Evolutionary conservation across 1,140 invertebrate genomes (phyloP), one percentile per base, ranked within the genome.

Genomic region (Aphaenogaster ashmeadi): DNA sequence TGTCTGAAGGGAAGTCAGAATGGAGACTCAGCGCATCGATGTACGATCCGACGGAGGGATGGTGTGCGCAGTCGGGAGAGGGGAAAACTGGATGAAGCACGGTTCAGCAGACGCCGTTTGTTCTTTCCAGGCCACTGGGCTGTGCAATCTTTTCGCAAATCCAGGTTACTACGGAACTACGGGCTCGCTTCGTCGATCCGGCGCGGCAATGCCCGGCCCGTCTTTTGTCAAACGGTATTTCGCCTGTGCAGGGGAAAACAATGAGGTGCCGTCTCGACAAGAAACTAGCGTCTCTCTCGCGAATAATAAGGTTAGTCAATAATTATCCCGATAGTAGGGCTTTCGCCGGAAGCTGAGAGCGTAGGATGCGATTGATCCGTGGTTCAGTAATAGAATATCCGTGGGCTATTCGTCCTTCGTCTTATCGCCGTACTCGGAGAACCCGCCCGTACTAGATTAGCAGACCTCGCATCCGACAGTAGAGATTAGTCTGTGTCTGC

Each of bases 101-200:
- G 92, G 93, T 95, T 93, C 92, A 94, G 89, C 91, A 93, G 94
- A 94, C 93, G 94, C 94, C 94, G 94, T 95, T 95, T 95, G 94
- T 95, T 95, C 95, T 95, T 95, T 95, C 93, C 94, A 88, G 92
- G 90, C 92, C 94, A 93, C 86, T 95, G 94, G 93, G 88, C 94
- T 93, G 94, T 95, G 93, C 94, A 94, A 95, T 95, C 94, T 95
- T 95, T 95, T 95, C 94, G 93, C 94, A 93, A 95, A 95, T 95
- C 94, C 94, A 93, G 93, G 94, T 94, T 95, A 95, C 94, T 92
- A 90, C 93, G 89, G 86, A 91, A 91, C 90, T 90, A 75, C 88
- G 90, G 90, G 89, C 89, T 91, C 91, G 90, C 83, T 91, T 89
- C 86, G 81, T 90, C 92, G 91, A 80, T 83, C 18, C 50, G 58